Conservation (phyloP, 2,888 invertebrate species). For the Stenotaenia linearis region DNA sequence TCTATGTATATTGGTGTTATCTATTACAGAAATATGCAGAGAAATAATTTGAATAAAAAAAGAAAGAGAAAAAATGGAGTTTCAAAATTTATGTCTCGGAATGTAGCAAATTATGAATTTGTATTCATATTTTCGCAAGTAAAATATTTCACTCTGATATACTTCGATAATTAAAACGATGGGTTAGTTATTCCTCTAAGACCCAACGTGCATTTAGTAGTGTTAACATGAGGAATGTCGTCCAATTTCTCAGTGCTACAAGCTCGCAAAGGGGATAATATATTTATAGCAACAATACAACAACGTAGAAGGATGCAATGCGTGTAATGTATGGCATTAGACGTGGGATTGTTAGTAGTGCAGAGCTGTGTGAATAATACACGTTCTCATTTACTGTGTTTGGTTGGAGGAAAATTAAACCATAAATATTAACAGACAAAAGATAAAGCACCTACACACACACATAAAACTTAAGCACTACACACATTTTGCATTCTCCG, state of each 20-base stretch:
- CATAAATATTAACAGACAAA: slow-evolving; percentile 24
- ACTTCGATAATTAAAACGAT: too few species aligned
- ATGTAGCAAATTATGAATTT: too few species aligned
- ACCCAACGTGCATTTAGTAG: neutral
- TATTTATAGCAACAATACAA: neutral
- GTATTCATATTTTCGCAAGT: too few species aligned
- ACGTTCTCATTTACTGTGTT: slow-evolving; percentile 16
- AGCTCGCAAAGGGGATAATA: neutral
- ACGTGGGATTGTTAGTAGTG: neutral
- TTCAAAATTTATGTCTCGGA: too few species aligned
- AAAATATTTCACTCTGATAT: too few species aligned
- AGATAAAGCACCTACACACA: neutral
- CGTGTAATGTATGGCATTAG: neutral
- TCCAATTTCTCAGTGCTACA: neutral
- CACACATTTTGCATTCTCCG: neutral
- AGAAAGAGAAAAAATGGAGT: too few species aligned
- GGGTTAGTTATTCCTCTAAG: neutral
- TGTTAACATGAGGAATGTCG: neutral
- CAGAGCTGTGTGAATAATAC: slow-evolving; percentile 10
- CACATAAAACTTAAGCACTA: neutral
- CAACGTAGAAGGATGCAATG: neutral
- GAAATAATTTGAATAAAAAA: too few species aligned
- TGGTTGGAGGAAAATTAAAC: slow-evolving; percentile 19
- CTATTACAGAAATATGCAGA: too few species aligned
- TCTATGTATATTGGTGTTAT: too few species aligned